Evolutionary conservation across 2,888 invertebrate genomes (phyloP).

Genomic region (Caenorhabditis virilis): DNA sequence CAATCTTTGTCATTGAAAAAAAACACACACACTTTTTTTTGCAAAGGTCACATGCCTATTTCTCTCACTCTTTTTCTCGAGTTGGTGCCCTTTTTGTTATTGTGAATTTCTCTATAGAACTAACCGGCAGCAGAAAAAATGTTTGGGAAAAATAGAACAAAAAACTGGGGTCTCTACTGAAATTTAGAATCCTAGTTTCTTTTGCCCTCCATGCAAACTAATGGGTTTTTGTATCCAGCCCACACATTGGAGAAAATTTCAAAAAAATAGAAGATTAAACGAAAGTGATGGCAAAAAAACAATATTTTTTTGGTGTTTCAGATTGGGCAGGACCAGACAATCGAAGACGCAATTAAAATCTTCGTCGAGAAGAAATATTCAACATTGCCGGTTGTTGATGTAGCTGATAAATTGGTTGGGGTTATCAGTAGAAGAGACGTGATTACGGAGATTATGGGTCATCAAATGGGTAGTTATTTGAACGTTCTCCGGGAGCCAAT

Average conservation of each 20-base stretch:
- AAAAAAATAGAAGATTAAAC: neutral
- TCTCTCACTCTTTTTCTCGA: conserved; percentile 2
- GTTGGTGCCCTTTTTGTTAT: conserved; percentile 40
- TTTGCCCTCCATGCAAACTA: no score
- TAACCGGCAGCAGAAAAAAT: neutral
- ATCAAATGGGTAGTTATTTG: conserved; percentile 44
- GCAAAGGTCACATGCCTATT: conserved; percentile 40
- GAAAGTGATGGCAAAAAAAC: neutral
- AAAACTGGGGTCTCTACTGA: no score
- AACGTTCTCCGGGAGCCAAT: conserved; percentile 51
- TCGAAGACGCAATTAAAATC: conserved; percentile 48
- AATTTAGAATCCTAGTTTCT: no score
- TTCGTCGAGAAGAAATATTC: conserved; percentile 56
- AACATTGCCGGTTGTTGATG: conserved; percentile 54
- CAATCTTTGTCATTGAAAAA: conserved; percentile 5
- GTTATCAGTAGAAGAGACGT: conserved; percentile 55
- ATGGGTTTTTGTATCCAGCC: no score
- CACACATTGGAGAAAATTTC: neutral
- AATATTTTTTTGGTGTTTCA: conserved; percentile 23
- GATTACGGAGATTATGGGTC: conserved; percentile 50
- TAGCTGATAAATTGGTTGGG: conserved; percentile 43
- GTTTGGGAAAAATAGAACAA: no score
- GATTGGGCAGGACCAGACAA: conserved; percentile 40
- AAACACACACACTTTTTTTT: conserved; percentile 20
- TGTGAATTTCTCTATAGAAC: conserved; percentile 20